These are phyloP conservation scores for Enteromius viviparus DNA, from an alignment of 2,797 vertebrate genomes.

Conservation along the genomic window DNA sequence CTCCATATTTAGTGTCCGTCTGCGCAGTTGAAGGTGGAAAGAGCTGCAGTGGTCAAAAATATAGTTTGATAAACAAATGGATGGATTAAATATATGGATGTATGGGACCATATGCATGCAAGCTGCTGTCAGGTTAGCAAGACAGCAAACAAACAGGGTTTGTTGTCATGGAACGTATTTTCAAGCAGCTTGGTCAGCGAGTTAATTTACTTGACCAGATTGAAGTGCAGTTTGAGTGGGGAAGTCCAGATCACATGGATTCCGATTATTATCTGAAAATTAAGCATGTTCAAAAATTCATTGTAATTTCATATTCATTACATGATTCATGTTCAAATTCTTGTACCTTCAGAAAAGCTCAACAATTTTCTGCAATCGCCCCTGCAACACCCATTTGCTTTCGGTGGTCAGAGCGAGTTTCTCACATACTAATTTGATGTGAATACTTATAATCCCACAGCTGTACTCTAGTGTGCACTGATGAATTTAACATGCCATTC, in stretches of 20 bases:
- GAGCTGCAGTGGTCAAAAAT: background rate
- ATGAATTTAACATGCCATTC: slow-evolving; percentile 8
- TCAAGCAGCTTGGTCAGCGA: background rate
- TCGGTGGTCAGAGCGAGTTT: background rate
- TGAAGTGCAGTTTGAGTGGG: background rate
- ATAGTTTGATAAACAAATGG: background rate
- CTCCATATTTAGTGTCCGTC: background rate
- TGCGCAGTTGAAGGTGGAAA: background rate
- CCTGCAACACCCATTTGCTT: background rate
- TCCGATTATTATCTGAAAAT: background rate
- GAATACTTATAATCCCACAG: background rate
- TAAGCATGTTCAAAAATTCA: background rate
- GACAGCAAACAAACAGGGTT: background rate
- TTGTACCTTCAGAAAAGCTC: background rate
- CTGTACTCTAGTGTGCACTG: background rate
- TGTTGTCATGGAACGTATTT: background rate
- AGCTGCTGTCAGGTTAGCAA: background rate
- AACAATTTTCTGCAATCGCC: background rate
- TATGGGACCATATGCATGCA: background rate
- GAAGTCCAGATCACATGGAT: background rate
- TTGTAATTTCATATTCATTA: too few species aligned
- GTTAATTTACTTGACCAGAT: background rate
- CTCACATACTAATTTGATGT: background rate
- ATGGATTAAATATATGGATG: background rate
- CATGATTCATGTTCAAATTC: background rate